A percentile compares a stretch with the other conserved stretches of the same genome.
phyloP scores from a whole-genome alignment of 2,888 invertebrate species.

The Hydrotaea cyrtoneurina region DNA sequence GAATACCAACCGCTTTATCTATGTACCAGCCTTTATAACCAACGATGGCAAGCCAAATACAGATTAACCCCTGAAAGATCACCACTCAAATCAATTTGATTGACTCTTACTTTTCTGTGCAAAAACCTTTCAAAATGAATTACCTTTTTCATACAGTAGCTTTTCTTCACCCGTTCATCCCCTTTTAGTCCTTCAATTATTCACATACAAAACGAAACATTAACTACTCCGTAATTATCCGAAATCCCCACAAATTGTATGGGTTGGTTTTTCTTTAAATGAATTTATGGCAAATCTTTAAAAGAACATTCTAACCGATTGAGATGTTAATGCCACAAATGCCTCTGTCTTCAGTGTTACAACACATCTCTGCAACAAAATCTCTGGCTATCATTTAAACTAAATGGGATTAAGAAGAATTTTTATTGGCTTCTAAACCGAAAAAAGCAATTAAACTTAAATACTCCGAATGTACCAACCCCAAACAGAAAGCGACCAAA shows the following conservation, averaged over 20 bases:
- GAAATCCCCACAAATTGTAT: background rate
- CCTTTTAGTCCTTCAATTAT: too few relatives aligned
- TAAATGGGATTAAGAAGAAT: conserved; percentile 51
- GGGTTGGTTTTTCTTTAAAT: background rate
- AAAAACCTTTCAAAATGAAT: too few relatives aligned
- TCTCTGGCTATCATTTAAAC: conserved; percentile 32
- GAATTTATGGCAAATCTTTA: background rate
- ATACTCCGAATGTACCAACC: conserved; percentile 24
- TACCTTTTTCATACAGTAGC: too few relatives aligned
- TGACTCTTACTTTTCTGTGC: too few relatives aligned
- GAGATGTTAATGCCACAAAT: background rate
- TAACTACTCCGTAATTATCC: too few relatives aligned
- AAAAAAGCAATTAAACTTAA: conserved; percentile 54
- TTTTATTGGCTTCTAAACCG: conserved; percentile 34
- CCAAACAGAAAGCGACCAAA: background rate
- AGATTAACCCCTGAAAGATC: too few relatives aligned
- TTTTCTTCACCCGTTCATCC: too few relatives aligned
- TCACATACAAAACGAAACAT: too few relatives aligned
- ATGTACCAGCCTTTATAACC: too few relatives aligned
- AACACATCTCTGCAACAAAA: background rate
- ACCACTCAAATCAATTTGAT: too few relatives aligned
- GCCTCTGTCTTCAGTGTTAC: background rate
- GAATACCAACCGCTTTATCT: too few relatives aligned
- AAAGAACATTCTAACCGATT: background rate
- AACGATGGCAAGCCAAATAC: too few relatives aligned